Percentiles rank a stretch among this genome's conserved stretches.
Evolutionary conservation across 2,888 invertebrate species (phyloP).

Genomic region (Agrochola lota): DNA sequence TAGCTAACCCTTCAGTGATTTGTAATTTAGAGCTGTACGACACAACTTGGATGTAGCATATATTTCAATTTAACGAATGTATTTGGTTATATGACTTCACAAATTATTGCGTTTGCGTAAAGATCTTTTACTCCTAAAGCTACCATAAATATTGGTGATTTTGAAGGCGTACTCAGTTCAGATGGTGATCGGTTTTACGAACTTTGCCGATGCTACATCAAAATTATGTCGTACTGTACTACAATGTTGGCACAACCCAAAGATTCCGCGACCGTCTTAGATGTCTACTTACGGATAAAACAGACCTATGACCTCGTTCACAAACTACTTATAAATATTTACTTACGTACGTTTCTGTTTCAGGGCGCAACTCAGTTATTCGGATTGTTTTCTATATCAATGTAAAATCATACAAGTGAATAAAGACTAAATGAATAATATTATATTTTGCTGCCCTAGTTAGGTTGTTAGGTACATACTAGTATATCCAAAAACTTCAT

Average conservation of each 20-base stretch:
- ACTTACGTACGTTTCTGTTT: slow-evolving; percentile 59
- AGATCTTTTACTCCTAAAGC: too few species aligned
- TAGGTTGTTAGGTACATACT: slow-evolving; percentile 78
- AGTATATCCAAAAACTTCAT: slow-evolving; percentile 75
- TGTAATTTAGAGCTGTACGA: background rate
- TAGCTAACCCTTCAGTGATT: background rate
- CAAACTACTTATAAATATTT: slow-evolving; percentile 7
- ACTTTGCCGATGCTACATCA: too few species aligned
- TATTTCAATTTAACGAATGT: too few species aligned
- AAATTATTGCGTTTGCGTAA: too few species aligned
- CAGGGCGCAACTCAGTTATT: slow-evolving; percentile 67
- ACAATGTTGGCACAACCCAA: background rate
- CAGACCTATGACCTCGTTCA: too few species aligned
- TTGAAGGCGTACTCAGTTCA: too few species aligned
- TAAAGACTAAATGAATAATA: slow-evolving; percentile 81
- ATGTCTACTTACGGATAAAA: background rate
- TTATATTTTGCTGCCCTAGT: slow-evolving; percentile 75
- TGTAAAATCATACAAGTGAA: slow-evolving; percentile 81
- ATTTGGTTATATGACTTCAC: too few species aligned
- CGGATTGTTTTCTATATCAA: slow-evolving; percentile 66
- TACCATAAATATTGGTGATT: too few species aligned
- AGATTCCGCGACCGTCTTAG: background rate
- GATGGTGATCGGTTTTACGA: too few species aligned
- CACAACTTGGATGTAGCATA: too few species aligned
- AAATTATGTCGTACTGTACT: too few species aligned